Percentiles rank a stretch among this genome's conserved stretches.
These are phyloP conservation scores for Onychostruthus taczanowskii DNA, from an alignment of 2,113 vertebrate species.

Conservation along the genomic window DNA sequence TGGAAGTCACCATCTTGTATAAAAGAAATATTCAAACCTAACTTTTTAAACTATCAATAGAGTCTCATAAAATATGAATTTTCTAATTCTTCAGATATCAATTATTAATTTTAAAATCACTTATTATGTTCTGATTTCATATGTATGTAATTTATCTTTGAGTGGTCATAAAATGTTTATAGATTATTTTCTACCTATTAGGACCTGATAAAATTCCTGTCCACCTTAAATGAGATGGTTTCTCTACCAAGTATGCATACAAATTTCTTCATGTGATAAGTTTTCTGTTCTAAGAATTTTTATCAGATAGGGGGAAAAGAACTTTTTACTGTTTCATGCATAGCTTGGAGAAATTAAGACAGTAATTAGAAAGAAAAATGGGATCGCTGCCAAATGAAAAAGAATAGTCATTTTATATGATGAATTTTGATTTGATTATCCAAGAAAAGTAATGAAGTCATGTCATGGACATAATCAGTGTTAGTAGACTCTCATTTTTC, in stretches of 20 bases:
- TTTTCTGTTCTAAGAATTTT: neutral
- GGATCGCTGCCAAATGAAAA: constrained; percentile 30
- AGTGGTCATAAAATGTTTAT: neutral
- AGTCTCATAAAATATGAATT: neutral
- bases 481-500: constrained; percentile 57
- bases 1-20: neutral
- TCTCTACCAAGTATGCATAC: neutral
- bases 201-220: neutral
- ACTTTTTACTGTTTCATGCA: neutral
- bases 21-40: neutral
- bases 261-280: neutral
- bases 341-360: constrained; percentile 25
- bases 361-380: constrained; percentile 59
- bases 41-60: neutral
- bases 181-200: neutral
- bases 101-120: neutral
- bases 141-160: neutral
- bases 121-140: neutral
- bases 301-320: neutral
- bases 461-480: constrained; percentile 14
- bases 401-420: constrained; percentile 34
- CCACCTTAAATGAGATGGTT: neutral
- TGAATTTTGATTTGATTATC: constrained; percentile 61
- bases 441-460: constrained; percentile 47
- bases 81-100: neutral